These are phyloP conservation scores for Thymelicus lineola DNA, from an alignment of 2,888 invertebrate genomes.

Conservation along the genomic window DNA sequence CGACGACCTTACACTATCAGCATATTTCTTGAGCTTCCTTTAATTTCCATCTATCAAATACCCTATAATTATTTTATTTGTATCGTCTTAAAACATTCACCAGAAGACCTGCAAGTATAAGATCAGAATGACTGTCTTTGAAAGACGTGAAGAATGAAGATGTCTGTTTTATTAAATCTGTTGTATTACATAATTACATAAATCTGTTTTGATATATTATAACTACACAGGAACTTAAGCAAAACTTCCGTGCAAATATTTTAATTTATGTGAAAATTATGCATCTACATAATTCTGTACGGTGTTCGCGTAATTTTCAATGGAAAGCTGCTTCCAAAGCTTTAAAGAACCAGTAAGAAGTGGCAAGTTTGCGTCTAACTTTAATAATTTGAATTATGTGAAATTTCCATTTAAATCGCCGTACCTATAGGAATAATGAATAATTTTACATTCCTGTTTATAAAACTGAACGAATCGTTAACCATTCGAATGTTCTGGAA, in stretches of 20 bases:
- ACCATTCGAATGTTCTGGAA: no score
- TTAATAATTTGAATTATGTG: conserved; percentile 19
- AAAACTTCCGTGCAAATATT: neutral
- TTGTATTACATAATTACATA: no score
- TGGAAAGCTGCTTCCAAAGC: conserved; percentile 27
- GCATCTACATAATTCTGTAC: conserved; percentile 20
- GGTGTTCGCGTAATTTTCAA: conserved; percentile 16
- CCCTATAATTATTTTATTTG: no score
- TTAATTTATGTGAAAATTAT: conserved; percentile 21
- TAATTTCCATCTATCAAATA: no score
- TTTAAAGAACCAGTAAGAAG: conserved; percentile 19
- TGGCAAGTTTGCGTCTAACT: conserved; percentile 18
- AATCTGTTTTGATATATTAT: neutral
- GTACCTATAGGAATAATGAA: neutral
- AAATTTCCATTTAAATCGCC: conserved; percentile 12
- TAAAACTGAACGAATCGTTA: no score
- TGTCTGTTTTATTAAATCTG: no score
- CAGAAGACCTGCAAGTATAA: no score
- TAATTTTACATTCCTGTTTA: neutral
- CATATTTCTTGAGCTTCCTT: no score
- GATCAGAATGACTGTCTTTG: no score
- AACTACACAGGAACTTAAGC: neutral
- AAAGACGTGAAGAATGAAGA: no score
- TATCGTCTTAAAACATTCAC: no score
- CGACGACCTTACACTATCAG: no score